phyloP scores from a whole-genome alignment of 2,888 invertebrate species.

The Lydus trimaculatus region DNA sequence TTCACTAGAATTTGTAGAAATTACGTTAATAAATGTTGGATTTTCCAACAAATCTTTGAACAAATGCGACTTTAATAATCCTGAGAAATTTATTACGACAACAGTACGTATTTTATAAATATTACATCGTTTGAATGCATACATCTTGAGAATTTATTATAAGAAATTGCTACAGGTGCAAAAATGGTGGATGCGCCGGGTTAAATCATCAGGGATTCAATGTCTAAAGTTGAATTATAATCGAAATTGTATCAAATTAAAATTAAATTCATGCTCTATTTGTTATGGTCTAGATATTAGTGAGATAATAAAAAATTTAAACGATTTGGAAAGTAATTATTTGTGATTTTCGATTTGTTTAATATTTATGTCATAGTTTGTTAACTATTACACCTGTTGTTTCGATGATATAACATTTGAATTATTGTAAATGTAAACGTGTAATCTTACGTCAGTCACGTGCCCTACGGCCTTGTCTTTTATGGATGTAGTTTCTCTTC shows the following conservation, averaged over 20 bases:
- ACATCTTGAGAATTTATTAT: background rate
- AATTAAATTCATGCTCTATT: background rate
- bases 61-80: background rate
- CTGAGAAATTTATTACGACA: background rate
- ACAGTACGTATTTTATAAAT: background rate
- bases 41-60: background rate
- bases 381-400: background rate
- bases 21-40: background rate
- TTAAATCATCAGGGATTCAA: background rate
- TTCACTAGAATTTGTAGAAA: background rate
- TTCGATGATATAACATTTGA: background rate
- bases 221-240: too few relatives aligned
- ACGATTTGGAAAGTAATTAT: background rate
- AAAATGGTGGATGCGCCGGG: constrained; percentile 3
- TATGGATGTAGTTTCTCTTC: background rate
- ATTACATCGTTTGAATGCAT: background rate
- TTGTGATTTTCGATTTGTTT: background rate
- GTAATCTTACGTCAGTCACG: background rate
- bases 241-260: background rate
- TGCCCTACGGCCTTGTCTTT: background rate
- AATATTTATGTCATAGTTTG: background rate
- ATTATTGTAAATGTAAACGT: background rate
- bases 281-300: background rate
- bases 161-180: background rate
- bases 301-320: background rate